Evolutionary conservation across 2,797 vertebrate species (phyloP).

Genomic region (Eupleurogrammus muticus): DNA sequence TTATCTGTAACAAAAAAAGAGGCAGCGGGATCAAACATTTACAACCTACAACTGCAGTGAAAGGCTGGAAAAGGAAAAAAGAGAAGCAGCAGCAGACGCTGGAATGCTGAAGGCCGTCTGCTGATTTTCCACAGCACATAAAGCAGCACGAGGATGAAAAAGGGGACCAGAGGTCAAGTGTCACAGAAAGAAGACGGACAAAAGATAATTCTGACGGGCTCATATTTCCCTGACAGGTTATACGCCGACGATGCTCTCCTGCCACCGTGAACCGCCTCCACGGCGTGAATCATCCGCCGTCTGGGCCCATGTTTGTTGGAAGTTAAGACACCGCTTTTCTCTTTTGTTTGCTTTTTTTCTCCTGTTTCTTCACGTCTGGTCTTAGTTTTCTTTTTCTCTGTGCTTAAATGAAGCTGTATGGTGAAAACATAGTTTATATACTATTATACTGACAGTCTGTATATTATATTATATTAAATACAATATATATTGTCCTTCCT

Average conservation of each 20-base stretch:
- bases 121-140: slow-evolving; percentile 74
- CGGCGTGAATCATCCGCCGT: too few species aligned
- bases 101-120: slow-evolving; percentile 65
- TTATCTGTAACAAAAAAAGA: slow-evolving; percentile 20
- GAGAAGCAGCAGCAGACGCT: slow-evolving; percentile 51
- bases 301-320: too few species aligned
- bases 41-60: slow-evolving; percentile 21
- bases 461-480: too few species aligned
- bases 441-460: too few species aligned
- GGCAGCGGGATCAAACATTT: slow-evolving; percentile 31
- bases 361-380: neutral
- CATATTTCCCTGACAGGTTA: slow-evolving; percentile 61
- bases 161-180: slow-evolving; percentile 73
- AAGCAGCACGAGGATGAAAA: slow-evolving; percentile 58
- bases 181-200: slow-evolving; percentile 62
- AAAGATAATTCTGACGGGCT: slow-evolving; percentile 65
- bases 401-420: neutral
- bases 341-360: slow-evolving; percentile 1
- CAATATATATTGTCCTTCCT: too few species aligned
- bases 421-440: too few species aligned
- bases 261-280: neutral
- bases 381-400: neutral
- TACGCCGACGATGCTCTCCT: slow-evolving; percentile 36
- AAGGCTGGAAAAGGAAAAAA: slow-evolving; percentile 25
- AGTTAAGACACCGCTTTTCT: too few species aligned